phyloP scores from a whole-genome alignment of 2,888 invertebrate genomes.

The Bellardia bayeri region DNA sequence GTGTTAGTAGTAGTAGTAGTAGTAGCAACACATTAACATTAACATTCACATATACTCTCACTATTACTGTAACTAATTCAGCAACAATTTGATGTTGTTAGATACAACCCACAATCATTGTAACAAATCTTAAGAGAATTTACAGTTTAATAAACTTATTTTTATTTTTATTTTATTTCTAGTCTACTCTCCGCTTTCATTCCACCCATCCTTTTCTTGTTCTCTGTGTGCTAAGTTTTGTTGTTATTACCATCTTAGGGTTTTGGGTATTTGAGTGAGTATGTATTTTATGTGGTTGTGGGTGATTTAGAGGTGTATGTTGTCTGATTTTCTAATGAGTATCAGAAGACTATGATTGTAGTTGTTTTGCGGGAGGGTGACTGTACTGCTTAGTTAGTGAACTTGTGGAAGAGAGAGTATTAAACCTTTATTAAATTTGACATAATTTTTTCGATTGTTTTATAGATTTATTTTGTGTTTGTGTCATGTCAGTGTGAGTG shows the following conservation, averaged over 20 bases:
- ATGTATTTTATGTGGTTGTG: too few relatives aligned
- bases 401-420: constrained; percentile 38
- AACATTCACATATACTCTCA: constrained; percentile 2
- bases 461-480: not conserved
- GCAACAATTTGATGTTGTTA: constrained; percentile 27
- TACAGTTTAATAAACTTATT: constrained; percentile 64
- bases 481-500: not conserved
- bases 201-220: not conserved
- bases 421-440: constrained; percentile 82
- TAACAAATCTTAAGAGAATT: constrained; percentile 66
- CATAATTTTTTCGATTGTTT: constrained; percentile 72
- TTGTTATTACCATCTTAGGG: too few relatives aligned
- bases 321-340: constrained; percentile 16
- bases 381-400: not conserved
- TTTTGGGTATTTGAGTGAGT: too few relatives aligned
- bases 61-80: constrained; percentile 20
- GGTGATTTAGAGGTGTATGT: not conserved
- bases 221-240: too few relatives aligned
- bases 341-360: constrained; percentile 6
- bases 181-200: not conserved
- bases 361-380: not conserved
- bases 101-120: constrained; percentile 50
- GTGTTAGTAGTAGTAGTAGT: not conserved
- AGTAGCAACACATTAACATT: not conserved
- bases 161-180: not conserved